Evolutionary conservation across 2,113 vertebrate species (phyloP).

Genomic region (Coreoperca whiteheadi): DNA sequence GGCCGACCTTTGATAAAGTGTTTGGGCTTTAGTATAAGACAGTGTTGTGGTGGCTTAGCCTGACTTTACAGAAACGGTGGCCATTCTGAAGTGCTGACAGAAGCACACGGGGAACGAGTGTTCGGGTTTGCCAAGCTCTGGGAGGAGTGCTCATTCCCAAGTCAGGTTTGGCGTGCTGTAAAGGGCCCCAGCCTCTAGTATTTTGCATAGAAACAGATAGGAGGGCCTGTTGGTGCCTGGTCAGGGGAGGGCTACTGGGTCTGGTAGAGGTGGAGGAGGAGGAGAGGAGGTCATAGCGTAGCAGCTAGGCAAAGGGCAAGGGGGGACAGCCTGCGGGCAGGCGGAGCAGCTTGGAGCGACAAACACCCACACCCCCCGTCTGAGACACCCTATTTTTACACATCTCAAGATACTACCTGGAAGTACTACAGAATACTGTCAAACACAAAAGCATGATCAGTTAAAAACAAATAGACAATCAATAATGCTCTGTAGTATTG

Average conservation of each 20-base stretch:
- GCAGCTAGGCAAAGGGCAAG: slow-evolving; percentile 76
- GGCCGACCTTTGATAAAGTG: slow-evolving; percentile 60
- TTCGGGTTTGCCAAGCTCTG: slow-evolving; percentile 51
- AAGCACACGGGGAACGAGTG: slow-evolving; percentile 40
- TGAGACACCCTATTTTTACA: slow-evolving; percentile 63
- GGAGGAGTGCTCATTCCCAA: slow-evolving; percentile 65
- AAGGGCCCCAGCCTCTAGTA: slow-evolving; percentile 75
- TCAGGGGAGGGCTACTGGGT: slow-evolving; percentile 74
- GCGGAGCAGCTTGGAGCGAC: slow-evolving; percentile 78
- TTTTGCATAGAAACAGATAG: slow-evolving; percentile 88
- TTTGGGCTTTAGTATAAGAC: slow-evolving; percentile 62
- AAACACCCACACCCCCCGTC: slow-evolving; percentile 68
- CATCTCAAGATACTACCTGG: slow-evolving; percentile 79
- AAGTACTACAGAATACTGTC: slow-evolving; percentile 83
- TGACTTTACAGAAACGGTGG: slow-evolving; percentile 56
- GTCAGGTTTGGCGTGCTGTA: slow-evolving; percentile 70
- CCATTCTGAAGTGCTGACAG: slow-evolving; percentile 63
- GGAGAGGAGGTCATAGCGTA: slow-evolving; percentile 71
- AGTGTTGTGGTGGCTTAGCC: slow-evolving; percentile 71
- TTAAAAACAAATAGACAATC: slow-evolving; percentile 77
- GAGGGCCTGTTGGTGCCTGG: slow-evolving; percentile 73
- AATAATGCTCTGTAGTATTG: slow-evolving; percentile 79
- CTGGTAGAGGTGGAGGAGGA: slow-evolving; percentile 59
- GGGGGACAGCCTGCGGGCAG: slow-evolving; percentile 72
- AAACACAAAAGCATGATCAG: slow-evolving; percentile 78